phyloP scores from a whole-genome alignment of 2,113 vertebrate species.

The Cyprinodon tularosa region DNA sequence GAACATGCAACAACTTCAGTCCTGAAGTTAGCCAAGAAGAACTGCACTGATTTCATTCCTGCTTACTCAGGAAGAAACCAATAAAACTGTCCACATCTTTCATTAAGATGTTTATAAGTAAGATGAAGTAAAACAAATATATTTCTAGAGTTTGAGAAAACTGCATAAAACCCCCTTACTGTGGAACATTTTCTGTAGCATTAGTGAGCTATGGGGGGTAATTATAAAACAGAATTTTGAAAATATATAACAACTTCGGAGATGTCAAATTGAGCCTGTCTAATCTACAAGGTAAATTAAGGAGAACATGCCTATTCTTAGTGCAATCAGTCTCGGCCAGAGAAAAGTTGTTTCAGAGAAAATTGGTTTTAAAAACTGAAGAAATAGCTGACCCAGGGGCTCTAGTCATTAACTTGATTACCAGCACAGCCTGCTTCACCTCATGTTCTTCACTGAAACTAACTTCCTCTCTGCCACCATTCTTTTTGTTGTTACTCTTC shows the following conservation, averaged over 20 bases:
- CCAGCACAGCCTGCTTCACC: neutral
- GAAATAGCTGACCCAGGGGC: neutral
- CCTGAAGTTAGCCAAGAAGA: neutral
- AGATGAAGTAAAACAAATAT: neutral
- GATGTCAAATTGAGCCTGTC: constrained; percentile 1
- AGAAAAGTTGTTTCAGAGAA: neutral
- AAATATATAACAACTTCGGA: neutral
- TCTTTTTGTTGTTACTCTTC: neutral
- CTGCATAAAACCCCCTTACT: neutral
- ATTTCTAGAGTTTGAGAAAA: neutral
- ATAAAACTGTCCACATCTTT: neutral
- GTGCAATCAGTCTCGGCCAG: neutral
- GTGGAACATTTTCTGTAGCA: neutral
- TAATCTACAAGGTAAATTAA: constrained; percentile 1
- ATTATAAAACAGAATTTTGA: neutral
- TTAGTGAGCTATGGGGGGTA: neutral
- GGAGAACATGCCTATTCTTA: neutral
- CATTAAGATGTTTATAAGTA: neutral
- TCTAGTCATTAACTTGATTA: neutral
- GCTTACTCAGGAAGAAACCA: neutral
- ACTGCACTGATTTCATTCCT: neutral
- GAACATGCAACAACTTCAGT: neutral
- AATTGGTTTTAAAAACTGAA: neutral
- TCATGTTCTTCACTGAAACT: neutral
- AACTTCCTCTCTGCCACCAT: neutral